Evolutionary conservation across 2,888 invertebrate genomes (phyloP).

Genomic region (Chesias legatella): DNA sequence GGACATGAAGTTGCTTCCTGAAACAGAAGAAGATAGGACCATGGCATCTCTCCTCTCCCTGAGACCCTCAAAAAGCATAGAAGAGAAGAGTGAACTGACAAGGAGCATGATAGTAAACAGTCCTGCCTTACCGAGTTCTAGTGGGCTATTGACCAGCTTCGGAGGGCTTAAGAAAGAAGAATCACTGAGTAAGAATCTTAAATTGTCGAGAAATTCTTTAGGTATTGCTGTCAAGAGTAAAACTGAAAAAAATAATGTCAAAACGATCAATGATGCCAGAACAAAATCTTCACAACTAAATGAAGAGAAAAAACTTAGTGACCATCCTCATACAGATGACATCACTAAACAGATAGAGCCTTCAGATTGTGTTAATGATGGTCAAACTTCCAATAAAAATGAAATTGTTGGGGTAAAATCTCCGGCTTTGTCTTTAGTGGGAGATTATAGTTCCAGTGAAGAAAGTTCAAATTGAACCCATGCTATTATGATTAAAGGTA

Average conservation of each 20-base stretch:
- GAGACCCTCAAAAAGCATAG: constrained; percentile 82
- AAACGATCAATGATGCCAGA: not conserved
- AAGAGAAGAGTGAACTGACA: constrained; percentile 75
- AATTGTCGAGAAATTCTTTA: constrained; percentile 56
- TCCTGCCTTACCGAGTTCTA: constrained; percentile 79
- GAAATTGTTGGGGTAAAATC: constrained; percentile 4
- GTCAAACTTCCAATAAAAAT: constrained; percentile 2
- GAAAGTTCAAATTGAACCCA: constrained; percentile 11
- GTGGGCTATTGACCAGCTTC: constrained; percentile 68
- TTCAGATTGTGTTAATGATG: constrained; percentile 7
- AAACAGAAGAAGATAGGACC: constrained; percentile 88
- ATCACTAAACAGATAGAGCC: not conserved
- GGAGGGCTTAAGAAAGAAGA: constrained; percentile 80
- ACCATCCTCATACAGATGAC: not conserved
- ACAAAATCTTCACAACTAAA: no score
- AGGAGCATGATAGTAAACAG: constrained; percentile 75
- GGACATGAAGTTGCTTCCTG: constrained; percentile 88
- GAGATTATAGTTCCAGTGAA: constrained; percentile 17
- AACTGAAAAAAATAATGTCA: constrained; percentile 5
- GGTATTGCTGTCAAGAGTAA: constrained; percentile 58
- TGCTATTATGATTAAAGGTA: not conserved
- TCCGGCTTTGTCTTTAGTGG: constrained; percentile 13
- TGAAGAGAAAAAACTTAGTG: constrained; percentile 1
- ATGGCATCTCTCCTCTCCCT: constrained; percentile 88
- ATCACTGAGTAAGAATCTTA: constrained; percentile 56